Evolutionary conservation across 2,888 invertebrate species (phyloP), one percentile per base, ranked within the genome.

Genomic region (Cantharis rustica): DNA sequence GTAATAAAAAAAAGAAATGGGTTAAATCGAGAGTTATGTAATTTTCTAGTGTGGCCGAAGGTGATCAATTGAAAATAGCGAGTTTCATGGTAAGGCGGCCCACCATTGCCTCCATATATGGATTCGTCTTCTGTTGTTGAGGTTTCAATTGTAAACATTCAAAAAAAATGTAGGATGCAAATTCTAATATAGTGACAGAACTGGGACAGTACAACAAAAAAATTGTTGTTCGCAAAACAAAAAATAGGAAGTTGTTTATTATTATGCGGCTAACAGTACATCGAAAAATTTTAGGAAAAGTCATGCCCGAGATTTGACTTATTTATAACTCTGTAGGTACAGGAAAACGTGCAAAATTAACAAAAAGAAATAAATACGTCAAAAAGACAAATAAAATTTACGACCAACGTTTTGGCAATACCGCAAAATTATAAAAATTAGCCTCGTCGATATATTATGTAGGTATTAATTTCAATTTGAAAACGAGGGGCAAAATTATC

Each of bases 101-200:
- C 64, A 66, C 64, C 16, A 66, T 47, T n/a, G 64, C 16, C 17
- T 23, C 64, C 64, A 66, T 66, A 66, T 66, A 66, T 66, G 64
- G 64, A 66, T 47, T 20, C 64, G 64, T 20, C 64, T 66, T 23
- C 23, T 20, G 64, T 23, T 66, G 13, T 66, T 20, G 17, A 66
- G 64, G 17, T 17, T 27, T 20, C 64, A 66, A 66, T 66, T 66
- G 64, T 66, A 66, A 66, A 66, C 64, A 66, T 20, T 66, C 64
- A 20, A 66, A 66, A 66, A n/a, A 66, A 66, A 66, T 66, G 64
- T 66, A 66, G 64, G 64, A 66, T 66, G 64, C 64, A 66, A n/a
- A 47, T 47, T 47, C 47, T n/a, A 47, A 47, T 47, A 11, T 26
- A n/a, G 47, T 47, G 47, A n/a, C 47, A 47, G 47, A 47, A 47